Evolutionary conservation across 2,797 vertebrate genomes (phyloP).

Genomic region (Macroramphosus scolopax): DNA sequence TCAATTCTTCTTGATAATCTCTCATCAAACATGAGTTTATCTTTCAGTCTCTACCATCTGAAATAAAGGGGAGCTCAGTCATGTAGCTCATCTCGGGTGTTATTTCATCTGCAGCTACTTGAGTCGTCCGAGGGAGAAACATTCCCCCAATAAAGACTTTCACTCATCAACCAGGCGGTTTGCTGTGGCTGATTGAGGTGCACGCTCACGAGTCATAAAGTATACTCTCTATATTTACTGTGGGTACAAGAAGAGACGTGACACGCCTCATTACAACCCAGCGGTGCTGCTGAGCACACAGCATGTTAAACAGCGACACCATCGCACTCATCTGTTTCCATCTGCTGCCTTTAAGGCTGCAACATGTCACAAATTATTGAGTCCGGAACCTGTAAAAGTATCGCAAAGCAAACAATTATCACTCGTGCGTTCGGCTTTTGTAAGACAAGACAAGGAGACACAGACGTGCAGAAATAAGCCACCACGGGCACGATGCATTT

Average conservation of each 20-base stretch:
- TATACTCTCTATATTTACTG: constrained; percentile 34
- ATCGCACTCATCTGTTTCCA: constrained; percentile 10
- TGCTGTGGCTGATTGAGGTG: constrained; percentile 33
- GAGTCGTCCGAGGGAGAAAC: constrained; percentile 70
- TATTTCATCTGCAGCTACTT: constrained; percentile 78
- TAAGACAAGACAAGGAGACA: background rate
- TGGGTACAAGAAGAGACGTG: constrained; percentile 1
- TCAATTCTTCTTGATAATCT: no score
- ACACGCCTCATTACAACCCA: constrained; percentile 30
- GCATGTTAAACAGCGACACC: constrained; percentile 49
- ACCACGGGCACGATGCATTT: constrained; percentile 52
- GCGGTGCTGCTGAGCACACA: constrained; percentile 33
- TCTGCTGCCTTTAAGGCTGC: constrained; percentile 19
- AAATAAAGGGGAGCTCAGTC: constrained; percentile 12
- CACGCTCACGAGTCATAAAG: constrained; percentile 31
- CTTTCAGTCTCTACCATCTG: background rate
- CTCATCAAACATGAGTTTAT: no score
- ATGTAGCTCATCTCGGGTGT: constrained; percentile 69
- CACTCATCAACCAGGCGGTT: constrained; percentile 49
- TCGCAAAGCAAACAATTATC: no score
- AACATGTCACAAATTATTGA: no score
- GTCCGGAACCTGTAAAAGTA: no score
- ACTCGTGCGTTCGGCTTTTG: no score
- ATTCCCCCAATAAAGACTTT: constrained; percentile 83
- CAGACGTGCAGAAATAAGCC: constrained; percentile 40